Base-by-base conservation (phyloP, 1,140 invertebrate genomes). In the Rhopalosiphum padi region DNA sequence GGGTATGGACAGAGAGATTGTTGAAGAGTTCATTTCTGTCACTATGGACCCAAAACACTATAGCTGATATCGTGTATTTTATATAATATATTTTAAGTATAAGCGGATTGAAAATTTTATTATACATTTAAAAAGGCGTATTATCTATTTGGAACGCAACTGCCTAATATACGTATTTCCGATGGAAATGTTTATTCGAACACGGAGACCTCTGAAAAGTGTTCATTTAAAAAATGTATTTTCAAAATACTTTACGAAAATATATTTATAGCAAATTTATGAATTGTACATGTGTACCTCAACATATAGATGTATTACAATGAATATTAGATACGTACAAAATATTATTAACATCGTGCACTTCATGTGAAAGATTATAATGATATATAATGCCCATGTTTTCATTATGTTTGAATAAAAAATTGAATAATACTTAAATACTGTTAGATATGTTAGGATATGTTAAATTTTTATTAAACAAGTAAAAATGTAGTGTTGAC, bases 1-100 rank as follows among this genome's bases (percentile, higher is more conserved):
- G 1, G 96, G 96, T n/a, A 94, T 96, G 82, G 96, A 96, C 94
- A 95, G 96, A 77, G 96, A 95, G 94, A 96, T 96, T 37, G 96
- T 96, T 1, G 96, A 96, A 93, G 96, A 96, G 94, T 96, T 96
- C 94, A 96, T 96, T 82, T 95, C 96, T 15, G 96, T 96, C 23
- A 95, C 96, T 0, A 96, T 96, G 96, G 94, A 94, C n/a, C 94
- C 94, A 22, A 93, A 94, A 93, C 68, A 55, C 25, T 90, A 68
- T 22, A 35, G 51, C n/a, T 53, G 48, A 51, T 88, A 60, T 68
- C 9, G 30, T n/a, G 0, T 82, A 83, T 83, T 83, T 35, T 41
- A 37, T 83, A 83, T 9, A 46, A 23, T 11, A 35, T 77, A 51
- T 18, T 41, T 41, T 60, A 82, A 83, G 18, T 83, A 35, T 83